phyloP scores from a whole-genome alignment of 2,888 invertebrate species.

The Tipula vernalis region DNA sequence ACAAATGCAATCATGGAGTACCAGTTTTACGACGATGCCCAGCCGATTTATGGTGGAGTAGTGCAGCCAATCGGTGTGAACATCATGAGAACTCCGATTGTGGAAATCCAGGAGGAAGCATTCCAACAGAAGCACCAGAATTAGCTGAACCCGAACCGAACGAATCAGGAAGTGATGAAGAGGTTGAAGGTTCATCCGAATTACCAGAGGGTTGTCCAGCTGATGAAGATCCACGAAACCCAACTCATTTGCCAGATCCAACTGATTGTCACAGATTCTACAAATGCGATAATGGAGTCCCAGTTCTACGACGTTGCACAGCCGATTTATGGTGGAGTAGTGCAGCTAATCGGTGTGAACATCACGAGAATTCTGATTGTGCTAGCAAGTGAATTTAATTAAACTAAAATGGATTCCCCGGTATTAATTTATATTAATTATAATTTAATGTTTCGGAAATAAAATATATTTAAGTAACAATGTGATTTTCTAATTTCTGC shows the following conservation, averaged over 20 bases:
- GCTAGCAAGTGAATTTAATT: neutral
- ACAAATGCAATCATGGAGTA: neutral
- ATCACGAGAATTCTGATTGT: neutral
- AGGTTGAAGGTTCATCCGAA: neutral
- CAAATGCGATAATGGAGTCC: slow-evolving; percentile 14
- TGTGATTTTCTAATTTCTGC: neutral
- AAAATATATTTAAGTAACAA: no score
- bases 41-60: neutral
- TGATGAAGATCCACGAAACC: neutral
- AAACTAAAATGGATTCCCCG: no score
- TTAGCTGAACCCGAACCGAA: no score
- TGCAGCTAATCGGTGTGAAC: neutral
- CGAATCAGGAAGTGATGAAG: neutral
- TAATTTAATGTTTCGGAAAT: no score
- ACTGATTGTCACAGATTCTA: slow-evolving; percentile 15
- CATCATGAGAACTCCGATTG: neutral
- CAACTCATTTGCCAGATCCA: slow-evolving; percentile 11
- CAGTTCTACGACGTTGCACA: slow-evolving; percentile 10
- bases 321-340: slow-evolving; percentile 13
- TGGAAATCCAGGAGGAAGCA: neutral
- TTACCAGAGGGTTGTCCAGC: neutral
- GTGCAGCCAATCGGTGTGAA: neutral
- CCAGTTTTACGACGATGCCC: neutral
- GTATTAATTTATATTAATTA: no score
- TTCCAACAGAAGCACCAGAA: neutral